Conservation (phyloP, 92 coral and sea anemone genomes). For the Muricea muricata region DNA sequence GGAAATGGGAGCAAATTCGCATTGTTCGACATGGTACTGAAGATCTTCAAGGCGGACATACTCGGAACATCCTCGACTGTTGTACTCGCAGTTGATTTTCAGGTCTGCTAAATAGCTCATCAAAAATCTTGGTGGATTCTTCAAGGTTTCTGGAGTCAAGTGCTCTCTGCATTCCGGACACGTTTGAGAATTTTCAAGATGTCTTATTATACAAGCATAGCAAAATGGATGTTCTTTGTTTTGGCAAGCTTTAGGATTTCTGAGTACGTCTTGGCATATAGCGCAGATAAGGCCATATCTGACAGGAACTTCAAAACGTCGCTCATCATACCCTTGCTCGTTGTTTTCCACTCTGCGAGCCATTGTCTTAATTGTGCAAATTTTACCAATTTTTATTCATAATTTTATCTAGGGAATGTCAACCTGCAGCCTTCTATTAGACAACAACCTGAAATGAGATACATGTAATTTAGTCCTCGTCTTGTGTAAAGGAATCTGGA, state of each 20-base stretch:
- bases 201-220: neutral
- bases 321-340: neutral
- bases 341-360: neutral
- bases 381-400: no score
- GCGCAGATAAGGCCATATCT: neutral
- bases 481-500: no score
- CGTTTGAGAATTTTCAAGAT: neutral
- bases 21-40: neutral
- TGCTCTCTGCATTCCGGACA: neutral
- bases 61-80: neutral
- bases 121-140: constrained; percentile 1
- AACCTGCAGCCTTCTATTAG: no score
- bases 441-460: no score
- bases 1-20: neutral
- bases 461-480: no score
- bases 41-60: neutral
- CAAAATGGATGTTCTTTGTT: constrained; percentile 1
- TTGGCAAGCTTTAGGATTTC: neutral
- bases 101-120: neutral
- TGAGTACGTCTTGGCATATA: neutral
- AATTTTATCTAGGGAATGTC: no score
- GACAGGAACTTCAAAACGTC: neutral
- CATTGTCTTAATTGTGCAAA: no score
- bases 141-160: neutral
- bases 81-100: neutral